Percentiles rank a stretch among this genome's conserved stretches.
These are phyloP conservation scores for Nephila pilipes DNA, from an alignment of 1,140 invertebrate species.

Conservation along the genomic window DNA sequence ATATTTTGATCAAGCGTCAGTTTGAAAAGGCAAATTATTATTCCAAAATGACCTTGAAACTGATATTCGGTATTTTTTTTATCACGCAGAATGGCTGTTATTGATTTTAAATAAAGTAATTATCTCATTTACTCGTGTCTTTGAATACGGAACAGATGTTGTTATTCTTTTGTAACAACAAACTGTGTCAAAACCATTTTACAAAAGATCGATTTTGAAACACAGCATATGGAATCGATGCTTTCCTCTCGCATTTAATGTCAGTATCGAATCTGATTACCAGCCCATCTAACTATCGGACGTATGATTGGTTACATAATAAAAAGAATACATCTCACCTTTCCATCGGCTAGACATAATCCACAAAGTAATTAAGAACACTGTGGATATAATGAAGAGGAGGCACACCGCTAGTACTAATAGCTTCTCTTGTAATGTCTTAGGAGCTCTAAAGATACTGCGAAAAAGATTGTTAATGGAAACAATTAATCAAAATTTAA, in stretches of 20 bases:
- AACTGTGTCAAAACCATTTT: neutral
- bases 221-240: too few relatives aligned
- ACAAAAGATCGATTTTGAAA: neutral
- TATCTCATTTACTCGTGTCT: neutral
- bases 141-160: neutral
- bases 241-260: too few relatives aligned
- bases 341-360: constrained; percentile 36
- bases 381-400: neutral
- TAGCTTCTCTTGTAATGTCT: constrained; percentile 26
- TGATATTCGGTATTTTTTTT: neutral
- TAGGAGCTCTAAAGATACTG: neutral
- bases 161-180: neutral
- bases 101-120: constrained; percentile 1
- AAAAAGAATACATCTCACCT: neutral
- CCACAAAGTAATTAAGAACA: constrained; percentile 33
- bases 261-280: too few relatives aligned
- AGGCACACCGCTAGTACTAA: neutral
- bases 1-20: too few relatives aligned
- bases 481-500: neutral
- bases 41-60: neutral
- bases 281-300: too few relatives aligned
- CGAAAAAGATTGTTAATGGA: neutral
- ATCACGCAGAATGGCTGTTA: neutral
- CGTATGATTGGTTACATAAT: too few relatives aligned
- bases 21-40: neutral